phyloP scores from a whole-genome alignment of 2,888 invertebrate species.

The Cheilosia urbana region DNA sequence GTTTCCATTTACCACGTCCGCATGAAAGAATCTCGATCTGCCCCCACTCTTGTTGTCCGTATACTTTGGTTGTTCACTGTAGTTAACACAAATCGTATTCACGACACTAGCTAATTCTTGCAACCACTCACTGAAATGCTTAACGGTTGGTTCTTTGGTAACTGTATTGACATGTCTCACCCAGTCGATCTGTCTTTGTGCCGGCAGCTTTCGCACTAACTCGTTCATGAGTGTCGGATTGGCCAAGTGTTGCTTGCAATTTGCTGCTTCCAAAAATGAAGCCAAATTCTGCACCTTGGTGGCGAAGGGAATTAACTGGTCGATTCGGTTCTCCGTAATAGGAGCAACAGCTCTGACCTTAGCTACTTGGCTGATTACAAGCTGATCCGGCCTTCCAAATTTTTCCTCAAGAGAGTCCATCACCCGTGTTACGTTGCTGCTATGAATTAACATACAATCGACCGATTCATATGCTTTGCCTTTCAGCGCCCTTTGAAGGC shows the following conservation, averaged over 20 bases:
- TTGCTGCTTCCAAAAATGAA: too few relatives aligned
- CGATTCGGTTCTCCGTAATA: too few relatives aligned
- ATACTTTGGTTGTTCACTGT: slow-evolving; percentile 11
- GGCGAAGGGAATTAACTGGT: too few relatives aligned
- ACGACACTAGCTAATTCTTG: slow-evolving; percentile 44
- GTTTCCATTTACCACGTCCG: neutral
- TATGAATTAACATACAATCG: too few relatives aligned
- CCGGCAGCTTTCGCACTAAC: slow-evolving; percentile 49
- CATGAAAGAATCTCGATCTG: slow-evolving; percentile 9
- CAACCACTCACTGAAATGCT: slow-evolving; percentile 60
- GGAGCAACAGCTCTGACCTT: too few relatives aligned
- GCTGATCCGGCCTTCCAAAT: too few relatives aligned
- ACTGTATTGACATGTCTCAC: slow-evolving; percentile 19
- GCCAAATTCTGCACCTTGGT: too few relatives aligned
- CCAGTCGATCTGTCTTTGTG: slow-evolving; percentile 43
- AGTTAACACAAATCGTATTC: slow-evolving; percentile 14
- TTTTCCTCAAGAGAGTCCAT: too few relatives aligned
- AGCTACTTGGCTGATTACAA: too few relatives aligned
- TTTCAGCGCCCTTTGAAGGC: too few relatives aligned
- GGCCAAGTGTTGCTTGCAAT: slow-evolving; percentile 46
- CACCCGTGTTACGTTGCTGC: too few relatives aligned
- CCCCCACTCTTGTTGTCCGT: neutral
- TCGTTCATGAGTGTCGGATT: slow-evolving; percentile 63
- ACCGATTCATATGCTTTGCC: too few relatives aligned
- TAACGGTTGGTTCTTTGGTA: slow-evolving; percentile 13